These are phyloP conservation scores for Archilochus colubris DNA, from an alignment of 2,113 vertebrate species.

Conservation along the genomic window DNA sequence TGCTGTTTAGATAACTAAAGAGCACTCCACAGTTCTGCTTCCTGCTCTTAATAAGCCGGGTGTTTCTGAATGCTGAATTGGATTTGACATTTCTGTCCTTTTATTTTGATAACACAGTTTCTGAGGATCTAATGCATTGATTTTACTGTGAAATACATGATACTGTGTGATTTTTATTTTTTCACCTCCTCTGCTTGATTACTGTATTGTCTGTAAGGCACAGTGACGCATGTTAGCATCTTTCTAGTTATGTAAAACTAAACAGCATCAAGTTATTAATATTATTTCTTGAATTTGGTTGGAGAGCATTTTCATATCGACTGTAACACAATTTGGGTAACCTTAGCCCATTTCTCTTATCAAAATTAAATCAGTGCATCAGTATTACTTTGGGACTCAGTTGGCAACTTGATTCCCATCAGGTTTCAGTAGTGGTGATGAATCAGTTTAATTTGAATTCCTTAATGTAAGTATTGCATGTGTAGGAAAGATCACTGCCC, in stretches of 20 bases:
- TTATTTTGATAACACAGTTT: background rate
- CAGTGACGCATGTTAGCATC: background rate
- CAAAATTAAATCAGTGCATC: background rate
- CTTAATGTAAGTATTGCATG: background rate
- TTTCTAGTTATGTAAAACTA: background rate
- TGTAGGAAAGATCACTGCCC: background rate
- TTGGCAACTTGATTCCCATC: background rate
- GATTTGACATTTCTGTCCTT: background rate
- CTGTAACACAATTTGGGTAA: background rate
- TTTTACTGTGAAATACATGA: background rate
- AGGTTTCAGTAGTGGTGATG: background rate
- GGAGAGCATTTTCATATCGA: background rate
- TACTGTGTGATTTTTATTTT: background rate
- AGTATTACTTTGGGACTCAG: background rate
- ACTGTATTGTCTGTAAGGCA: background rate
- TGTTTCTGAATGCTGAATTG: background rate
- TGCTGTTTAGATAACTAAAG: background rate
- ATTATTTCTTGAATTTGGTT: background rate
- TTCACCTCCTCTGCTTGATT: background rate
- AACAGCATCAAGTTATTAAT: background rate
- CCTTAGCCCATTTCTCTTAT: background rate
- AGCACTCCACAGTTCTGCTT: background rate
- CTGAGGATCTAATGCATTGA: background rate
- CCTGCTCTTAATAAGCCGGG: background rate
- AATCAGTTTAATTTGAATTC: slow-evolving; percentile 25